Conservation (phyloP, 1,140 invertebrate species). For the Phthorimaea operculella region DNA sequence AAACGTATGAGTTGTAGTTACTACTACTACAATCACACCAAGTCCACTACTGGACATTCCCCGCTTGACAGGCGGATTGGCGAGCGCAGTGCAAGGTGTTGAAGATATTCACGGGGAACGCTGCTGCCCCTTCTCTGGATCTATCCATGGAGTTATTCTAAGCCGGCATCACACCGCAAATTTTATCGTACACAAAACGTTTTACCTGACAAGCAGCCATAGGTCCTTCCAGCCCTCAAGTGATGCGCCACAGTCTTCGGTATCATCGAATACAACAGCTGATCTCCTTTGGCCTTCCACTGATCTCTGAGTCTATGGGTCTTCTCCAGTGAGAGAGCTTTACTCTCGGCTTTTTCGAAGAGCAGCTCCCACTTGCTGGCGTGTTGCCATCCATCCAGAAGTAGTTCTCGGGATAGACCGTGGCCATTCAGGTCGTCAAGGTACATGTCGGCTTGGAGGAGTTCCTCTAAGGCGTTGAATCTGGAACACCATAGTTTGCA, state of each 20-base stretch:
- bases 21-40: no score
- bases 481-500: conserved; percentile 58
- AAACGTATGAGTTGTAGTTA: no score
- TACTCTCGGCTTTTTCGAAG: conserved; percentile 82
- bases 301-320: conserved; percentile 78
- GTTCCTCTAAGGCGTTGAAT: conserved; percentile 84
- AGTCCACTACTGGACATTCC: no score
- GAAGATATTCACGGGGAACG: no score
- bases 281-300: conserved; percentile 88
- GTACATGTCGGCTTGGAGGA: conserved; percentile 81
- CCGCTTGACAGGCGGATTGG: no score
- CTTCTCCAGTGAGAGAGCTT: conserved; percentile 78
- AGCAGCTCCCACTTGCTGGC: conserved; percentile 84
- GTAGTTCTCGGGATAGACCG: conserved; percentile 85
- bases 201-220: conserved; percentile 78
- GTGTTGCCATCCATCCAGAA: conserved; percentile 88
- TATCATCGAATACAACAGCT: conserved; percentile 93
- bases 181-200: no score
- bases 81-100: no score
- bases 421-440: conserved; percentile 89
- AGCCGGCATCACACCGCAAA: no score
- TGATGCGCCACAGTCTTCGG: conserved; percentile 73
- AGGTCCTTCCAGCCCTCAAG: conserved; percentile 72
- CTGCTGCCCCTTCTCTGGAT: no score
- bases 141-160: no score